Base-by-base conservation (phyloP, 2,797 vertebrate genomes). In the Protonibea diacanthus region DNA sequence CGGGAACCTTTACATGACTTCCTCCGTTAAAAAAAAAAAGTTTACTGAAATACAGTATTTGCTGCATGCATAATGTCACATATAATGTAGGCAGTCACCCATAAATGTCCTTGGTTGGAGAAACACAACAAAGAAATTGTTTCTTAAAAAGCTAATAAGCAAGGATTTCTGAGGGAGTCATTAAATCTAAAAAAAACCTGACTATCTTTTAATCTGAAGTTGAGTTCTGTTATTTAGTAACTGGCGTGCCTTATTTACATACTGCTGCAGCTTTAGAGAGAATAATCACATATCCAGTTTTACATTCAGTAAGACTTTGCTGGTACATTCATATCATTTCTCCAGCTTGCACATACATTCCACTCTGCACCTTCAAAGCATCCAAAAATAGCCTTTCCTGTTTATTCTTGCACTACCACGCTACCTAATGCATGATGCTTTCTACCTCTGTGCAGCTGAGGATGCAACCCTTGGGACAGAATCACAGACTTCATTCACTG, bases 401-500 rank as follows among this genome's bases (percentile, higher is more conserved):
- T 86, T 88, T 79, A 44, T 59, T 78, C 40, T 44, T 29, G 33
- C 2, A 3, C 52, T 29, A 29, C 21, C 21, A 21, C 5, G 3
- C 17, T 52, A 18, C 51, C 45, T 29, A 17, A 33, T 68, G 47
- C 62, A 42, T 38, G 59, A 58, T 25, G 51, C 23, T 29, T 17
- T 47, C 33, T 57, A 55, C 40, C 56, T 74, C 9, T 15, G 14
- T 55, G 52, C 0, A 44, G 56, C 57, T 33, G 21, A 74, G 48
- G 71, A 73, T 68, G 71, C 33, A 70, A 18, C 59, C 14, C 76
- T 47, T 3, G 2, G 20, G 57, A 38, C 64, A 23, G 58, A 76
- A 85, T 79, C 75, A 57, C 53, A 55, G 64, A 84, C 61, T 77
- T 85, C 27, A 52, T 60, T 80, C 33, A 29, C 74, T 62, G 70